Base-by-base conservation (phyloP, 35 echinoderm and acorn worm genomes). In the Chiridota heheva region DNA sequence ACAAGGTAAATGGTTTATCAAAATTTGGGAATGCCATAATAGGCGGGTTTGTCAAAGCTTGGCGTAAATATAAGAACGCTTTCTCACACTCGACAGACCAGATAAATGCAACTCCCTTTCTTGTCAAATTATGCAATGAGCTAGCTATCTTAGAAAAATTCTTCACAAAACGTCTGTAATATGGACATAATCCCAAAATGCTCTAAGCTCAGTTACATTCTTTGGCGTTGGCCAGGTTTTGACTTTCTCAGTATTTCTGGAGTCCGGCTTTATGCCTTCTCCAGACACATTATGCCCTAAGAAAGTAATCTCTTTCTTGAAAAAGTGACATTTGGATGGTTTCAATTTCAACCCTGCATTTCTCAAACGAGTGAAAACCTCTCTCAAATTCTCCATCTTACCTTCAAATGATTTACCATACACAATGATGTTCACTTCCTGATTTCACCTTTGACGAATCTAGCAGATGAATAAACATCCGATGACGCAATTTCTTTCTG, bases 311-410 rank as follows among this genome's bases (percentile, higher is more conserved):
- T 76, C 36, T 1, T 3, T 31, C 36, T 82, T 56, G 41, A 86
- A 73, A 28, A 92, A 87, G 34, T 53, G 41, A 77, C 77, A 92
- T 36, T 92, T 92, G 8, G 67, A 72, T 1, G 90, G 82, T 35
- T 70, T 44, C 1, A 87, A 33, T 73, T 80, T 92, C 0, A 92
- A 61, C 72, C 78, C 56, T 20, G 68, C 42, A 2, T 29, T 15
- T 3, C 58, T 51, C 1, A 87, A 58, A 29, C 67, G 51, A 26
- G 22, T 30, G 3, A 87, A 45, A 32, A 92, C 90, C 22, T 49
- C 32, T 32, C 58, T 10, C 10, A 92, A 58, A 68, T 80, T 78
- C 12, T 67, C 16, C 29, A 87, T 5, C 35, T 87, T 57, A 29
- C 82, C 66, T 1, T 86, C 65, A 66, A 86, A 92, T 32, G 27